Base-by-base conservation (phyloP, 2,797 vertebrate genomes). In the Phrynocephalus vlangalii region DNA sequence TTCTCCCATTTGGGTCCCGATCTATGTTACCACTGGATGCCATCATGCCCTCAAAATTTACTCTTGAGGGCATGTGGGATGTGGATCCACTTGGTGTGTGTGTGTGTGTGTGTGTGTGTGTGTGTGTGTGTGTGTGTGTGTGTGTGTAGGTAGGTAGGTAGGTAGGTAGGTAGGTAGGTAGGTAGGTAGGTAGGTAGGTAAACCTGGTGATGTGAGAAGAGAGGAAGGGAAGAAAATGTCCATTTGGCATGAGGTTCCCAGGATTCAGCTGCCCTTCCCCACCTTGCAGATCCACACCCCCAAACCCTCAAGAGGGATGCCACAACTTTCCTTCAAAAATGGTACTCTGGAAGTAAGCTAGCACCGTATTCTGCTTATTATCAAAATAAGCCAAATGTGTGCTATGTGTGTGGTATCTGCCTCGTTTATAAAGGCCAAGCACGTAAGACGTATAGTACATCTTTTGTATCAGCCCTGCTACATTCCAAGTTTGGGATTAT, bases 401-500 rank as follows among this genome's bases (percentile, higher is more conserved):
- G 56, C 79, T 81, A 81, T 71, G 52, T 75, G 50, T 87, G 71
- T 44, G 44, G 66, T 33, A 44, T 77, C 70, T 72, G 71, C 60
- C 28, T 63, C 79, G 26, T 56, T 67, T 71, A 67, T 66, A 28
- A 71, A 66, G 28, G 38, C 72, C 87, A 84, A 84, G 28, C 50
- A 79, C 11, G 11, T 50, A 72, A 86, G 7, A 77, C 20, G 16
- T 80, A 86, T 30, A 79, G 56, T 84, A n/a, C 30, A 73, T 84
- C n/a, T 50, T 84, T 63, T 84, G 33, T 84, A 50, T 22, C 2
- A 28, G 26, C 30, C 38, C 30, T 52, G 28, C 67, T 68, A 0
- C 66, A 86, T 92, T 77, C 82, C 50, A 91, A 82, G 30, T 83
- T 88, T 30, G 38, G 0, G 0, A 2, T 83, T 91, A 83, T 79